These are phyloP conservation scores for Phoenicopterus ruber DNA, from an alignment of 2,113 vertebrate genomes.

Conservation along the genomic window DNA sequence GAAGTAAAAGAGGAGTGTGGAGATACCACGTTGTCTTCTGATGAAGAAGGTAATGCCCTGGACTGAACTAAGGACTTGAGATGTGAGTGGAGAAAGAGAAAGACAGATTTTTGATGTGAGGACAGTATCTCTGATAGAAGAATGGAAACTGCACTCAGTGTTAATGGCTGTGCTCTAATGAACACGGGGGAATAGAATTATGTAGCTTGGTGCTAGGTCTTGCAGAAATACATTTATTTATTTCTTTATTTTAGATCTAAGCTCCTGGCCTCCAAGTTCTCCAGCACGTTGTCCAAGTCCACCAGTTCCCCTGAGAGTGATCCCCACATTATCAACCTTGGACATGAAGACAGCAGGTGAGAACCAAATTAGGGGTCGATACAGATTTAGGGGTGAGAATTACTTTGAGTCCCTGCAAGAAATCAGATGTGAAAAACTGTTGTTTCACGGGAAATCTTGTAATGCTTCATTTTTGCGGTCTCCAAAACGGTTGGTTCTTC, in stretches of 20 bases:
- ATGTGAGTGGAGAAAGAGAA: neutral
- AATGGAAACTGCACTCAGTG: neutral
- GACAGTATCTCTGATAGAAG: neutral
- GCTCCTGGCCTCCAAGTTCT: conserved; percentile 84
- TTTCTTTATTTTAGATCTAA: conserved; percentile 77
- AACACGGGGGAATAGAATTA: neutral
- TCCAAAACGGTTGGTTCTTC: neutral
- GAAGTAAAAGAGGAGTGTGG: conserved; percentile 94
- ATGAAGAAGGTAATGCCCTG: conserved; percentile 87
- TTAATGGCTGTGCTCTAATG: neutral
- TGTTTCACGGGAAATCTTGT: neutral
- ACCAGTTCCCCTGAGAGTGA: conserved; percentile 84
- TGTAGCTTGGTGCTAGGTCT: neutral
- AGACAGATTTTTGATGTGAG: neutral
- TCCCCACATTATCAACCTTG: conserved; percentile 89
- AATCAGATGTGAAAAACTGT: neutral
- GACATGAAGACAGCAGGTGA: conserved; percentile 95
- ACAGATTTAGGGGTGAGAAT: neutral
- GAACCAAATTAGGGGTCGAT: neutral
- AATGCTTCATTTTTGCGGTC: neutral
- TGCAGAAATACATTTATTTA: conserved; percentile 24
- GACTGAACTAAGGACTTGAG: neutral
- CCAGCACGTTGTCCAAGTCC: conserved; percentile 80
- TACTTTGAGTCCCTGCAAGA: neutral
- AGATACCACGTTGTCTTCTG: conserved; percentile 88